These are phyloP conservation scores for Oceanites oceanicus DNA, from an alignment of 2,113 vertebrate species.

Conservation along the genomic window DNA sequence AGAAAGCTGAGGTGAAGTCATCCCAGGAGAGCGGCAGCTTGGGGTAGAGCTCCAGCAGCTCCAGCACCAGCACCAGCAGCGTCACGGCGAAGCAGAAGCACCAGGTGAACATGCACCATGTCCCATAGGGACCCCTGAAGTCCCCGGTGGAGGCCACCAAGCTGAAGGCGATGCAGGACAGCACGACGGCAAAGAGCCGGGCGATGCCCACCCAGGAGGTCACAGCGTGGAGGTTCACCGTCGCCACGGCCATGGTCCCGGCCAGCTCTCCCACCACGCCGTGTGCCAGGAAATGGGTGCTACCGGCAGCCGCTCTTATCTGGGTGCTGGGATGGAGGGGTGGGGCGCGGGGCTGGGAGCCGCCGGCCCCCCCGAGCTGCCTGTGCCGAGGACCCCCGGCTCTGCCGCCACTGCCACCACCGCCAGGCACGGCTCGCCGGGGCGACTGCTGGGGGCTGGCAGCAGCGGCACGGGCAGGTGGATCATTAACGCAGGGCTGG, in stretches of 20 bases:
- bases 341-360: background rate
- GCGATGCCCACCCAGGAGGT: constrained; percentile 75
- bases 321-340: background rate
- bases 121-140: background rate
- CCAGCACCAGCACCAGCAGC: constrained; percentile 79
- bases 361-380: rapidly evolving
- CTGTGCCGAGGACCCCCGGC: background rate
- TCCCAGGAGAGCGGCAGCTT: constrained; percentile 84
- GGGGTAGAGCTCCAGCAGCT: constrained; percentile 66
- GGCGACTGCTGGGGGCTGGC: background rate
- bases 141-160: constrained; percentile 71
- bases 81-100: constrained; percentile 82
- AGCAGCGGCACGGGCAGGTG: background rate
- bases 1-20: constrained; percentile 83
- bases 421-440: rapidly evolving
- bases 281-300: rapidly evolving
- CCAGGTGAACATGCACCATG: constrained; percentile 88
- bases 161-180: constrained; percentile 83
- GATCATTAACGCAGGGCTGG: constrained; percentile 20
- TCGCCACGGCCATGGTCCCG: background rate
- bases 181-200: constrained; percentile 75
- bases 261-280: background rate
- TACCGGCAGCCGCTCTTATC: background rate
- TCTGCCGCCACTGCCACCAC: background rate
- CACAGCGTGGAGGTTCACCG: constrained; percentile 54